Evolutionary conservation across 2,888 invertebrate species (phyloP).

Genomic region (Calameuta idolon): DNA sequence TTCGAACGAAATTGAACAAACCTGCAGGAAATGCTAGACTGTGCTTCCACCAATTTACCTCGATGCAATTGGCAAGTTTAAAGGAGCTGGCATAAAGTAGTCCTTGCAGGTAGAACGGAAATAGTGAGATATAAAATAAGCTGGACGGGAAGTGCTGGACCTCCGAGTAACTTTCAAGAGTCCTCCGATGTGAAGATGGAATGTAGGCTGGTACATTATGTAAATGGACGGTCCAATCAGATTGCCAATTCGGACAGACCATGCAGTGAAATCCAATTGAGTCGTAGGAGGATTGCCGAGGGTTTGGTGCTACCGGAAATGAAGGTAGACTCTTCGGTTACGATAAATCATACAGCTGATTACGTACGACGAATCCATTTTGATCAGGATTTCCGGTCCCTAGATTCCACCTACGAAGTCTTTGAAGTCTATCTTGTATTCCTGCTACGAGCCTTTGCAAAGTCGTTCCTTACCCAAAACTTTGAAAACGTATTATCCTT

Average conservation of each 20-base stretch:
- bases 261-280: conserved; percentile 28
- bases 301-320: conserved; percentile 37
- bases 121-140: not conserved
- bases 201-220: conserved; percentile 23
- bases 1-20: not conserved
- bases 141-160: not conserved
- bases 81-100: not conserved
- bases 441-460: not conserved
- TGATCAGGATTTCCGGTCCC: conserved; percentile 31
- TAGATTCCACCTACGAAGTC: not conserved
- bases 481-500: not conserved
- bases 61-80: not conserved
- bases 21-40: not conserved
- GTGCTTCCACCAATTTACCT: not conserved
- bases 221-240: conserved; percentile 31
- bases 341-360: conserved; percentile 47
- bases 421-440: not conserved
- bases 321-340: conserved; percentile 37
- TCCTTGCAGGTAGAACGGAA: not conserved
- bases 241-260: conserved; percentile 19
- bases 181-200: not conserved
- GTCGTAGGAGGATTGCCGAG: conserved; percentile 27
- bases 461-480: not conserved
- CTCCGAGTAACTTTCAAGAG: not conserved
- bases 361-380: conserved; percentile 34